A percentile compares a stretch with the other conserved stretches of the same genome.
phyloP scores from a whole-genome alignment of 2,888 invertebrate genomes.

The Frankliniella fusca region DNA sequence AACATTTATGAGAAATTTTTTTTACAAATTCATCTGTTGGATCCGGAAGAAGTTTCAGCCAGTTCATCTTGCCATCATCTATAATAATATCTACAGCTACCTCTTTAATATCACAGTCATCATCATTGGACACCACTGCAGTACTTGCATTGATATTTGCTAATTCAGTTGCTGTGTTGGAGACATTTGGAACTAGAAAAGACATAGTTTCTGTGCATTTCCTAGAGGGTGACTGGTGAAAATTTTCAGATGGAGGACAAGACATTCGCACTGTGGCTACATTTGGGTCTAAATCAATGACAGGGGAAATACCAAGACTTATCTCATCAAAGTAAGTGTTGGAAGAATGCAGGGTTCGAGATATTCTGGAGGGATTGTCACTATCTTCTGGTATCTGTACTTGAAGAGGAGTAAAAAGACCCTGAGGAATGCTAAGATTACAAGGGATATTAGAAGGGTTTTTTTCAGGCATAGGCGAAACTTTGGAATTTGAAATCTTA shows the following conservation, averaged over 20 bases:
- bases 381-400: not conserved
- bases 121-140: not conserved
- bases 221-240: not conserved
- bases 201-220: not conserved
- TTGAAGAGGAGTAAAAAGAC: not conserved
- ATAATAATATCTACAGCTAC: constrained; percentile 17
- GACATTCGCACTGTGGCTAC: not conserved
- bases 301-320: constrained; percentile 1
- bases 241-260: not conserved
- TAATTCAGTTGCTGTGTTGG: too few species aligned
- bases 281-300: constrained; percentile 4
- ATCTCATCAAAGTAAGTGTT: not conserved
- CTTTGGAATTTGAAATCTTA: too few species aligned
- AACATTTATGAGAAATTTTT: constrained; percentile 5
- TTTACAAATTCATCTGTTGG: not conserved
- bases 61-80: not conserved
- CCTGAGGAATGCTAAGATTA: not conserved
- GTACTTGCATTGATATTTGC: too few species aligned
- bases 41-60: not conserved
- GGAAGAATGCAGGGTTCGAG: not conserved
- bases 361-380: not conserved
- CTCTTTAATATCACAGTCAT: constrained; percentile 1
- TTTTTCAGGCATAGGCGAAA: too few species aligned
- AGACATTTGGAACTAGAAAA: not conserved
- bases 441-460: too few species aligned